Conservation (phyloP, 2,888 invertebrate species). For the Opisthograptis luteolata region DNA sequence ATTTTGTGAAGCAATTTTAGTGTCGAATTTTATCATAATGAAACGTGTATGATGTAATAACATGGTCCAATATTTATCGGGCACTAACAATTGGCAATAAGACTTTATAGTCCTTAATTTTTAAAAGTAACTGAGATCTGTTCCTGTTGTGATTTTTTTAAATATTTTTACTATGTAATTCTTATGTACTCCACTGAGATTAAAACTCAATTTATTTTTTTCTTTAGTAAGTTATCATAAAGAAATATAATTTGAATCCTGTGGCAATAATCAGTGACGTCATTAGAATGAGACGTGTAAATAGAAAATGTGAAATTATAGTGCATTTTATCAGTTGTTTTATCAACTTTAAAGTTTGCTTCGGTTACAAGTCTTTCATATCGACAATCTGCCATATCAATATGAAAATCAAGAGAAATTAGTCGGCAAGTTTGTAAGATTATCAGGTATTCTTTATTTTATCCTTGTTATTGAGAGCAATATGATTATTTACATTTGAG, state of each 20-base stretch:
- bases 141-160: slow-evolving; percentile 73
- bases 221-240: slow-evolving; percentile 56
- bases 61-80: slow-evolving; percentile 12
- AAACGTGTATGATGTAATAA: slow-evolving; percentile 19
- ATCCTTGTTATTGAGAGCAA: slow-evolving; percentile 26
- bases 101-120: slow-evolving; percentile 26
- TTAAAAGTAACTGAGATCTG: slow-evolving; percentile 70
- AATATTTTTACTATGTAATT: slow-evolving; percentile 47
- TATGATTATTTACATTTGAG: slow-evolving; percentile 28
- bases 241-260: slow-evolving; percentile 53
- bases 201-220: slow-evolving; percentile 65
- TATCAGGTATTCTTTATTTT: slow-evolving; percentile 44
- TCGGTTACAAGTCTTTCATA: slow-evolving; percentile 81
- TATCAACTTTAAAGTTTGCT: slow-evolving; percentile 62
- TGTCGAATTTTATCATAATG: slow-evolving; percentile 34
- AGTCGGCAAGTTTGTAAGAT: slow-evolving; percentile 66
- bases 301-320: slow-evolving; percentile 64
- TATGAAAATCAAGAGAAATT: slow-evolving; percentile 77
- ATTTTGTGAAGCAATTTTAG: slow-evolving; percentile 38
- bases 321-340: slow-evolving; percentile 74
- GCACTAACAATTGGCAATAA: slow-evolving; percentile 37
- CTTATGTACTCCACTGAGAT: slow-evolving; percentile 80
- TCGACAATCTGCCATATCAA: slow-evolving; percentile 89
- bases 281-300: slow-evolving; percentile 65
- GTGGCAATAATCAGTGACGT: slow-evolving; percentile 51